Conservation (phyloP, 2,888 invertebrate species). For the Ditula angustiorana region DNA sequence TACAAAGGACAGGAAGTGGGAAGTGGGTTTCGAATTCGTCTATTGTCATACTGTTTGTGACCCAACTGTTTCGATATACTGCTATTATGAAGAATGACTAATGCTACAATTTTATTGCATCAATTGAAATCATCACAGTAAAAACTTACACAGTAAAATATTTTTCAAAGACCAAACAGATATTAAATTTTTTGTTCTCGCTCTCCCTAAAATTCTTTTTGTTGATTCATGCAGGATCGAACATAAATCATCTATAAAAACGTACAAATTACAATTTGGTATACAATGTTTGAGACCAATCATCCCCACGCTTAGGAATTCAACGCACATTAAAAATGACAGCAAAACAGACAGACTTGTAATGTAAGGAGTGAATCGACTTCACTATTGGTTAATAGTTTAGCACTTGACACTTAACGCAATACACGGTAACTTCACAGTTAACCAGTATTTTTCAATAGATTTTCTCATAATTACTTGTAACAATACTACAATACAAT, state of each 20-base stretch:
- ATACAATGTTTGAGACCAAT: conserved; percentile 41
- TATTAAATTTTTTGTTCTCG: not conserved
- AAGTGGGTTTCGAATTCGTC: conserved; percentile 57
- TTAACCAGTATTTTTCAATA: not conserved
- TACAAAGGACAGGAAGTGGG: conserved; percentile 70
- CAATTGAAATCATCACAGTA: conserved; percentile 3
- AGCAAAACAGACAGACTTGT: not conserved
- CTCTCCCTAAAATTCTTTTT: too few species aligned
- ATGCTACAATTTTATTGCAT: not conserved
- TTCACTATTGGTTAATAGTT: not conserved
- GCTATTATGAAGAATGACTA: not conserved
- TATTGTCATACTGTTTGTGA: conserved; percentile 34
- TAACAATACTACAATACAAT: too few species aligned
- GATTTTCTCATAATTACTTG: too few species aligned
- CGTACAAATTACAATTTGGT: conserved; percentile 35
- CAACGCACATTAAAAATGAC: conserved; percentile 11
- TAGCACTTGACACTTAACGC: not conserved
- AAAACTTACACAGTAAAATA: not conserved
- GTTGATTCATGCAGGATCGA: not conserved
- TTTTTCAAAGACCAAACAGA: not conserved
- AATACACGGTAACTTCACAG: not conserved
- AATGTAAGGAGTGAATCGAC: not conserved
- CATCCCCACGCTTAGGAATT: conserved; percentile 18
- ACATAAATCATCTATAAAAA: not conserved
- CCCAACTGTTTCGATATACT: conserved; percentile 41